Conservation (phyloP, 2,888 invertebrate species). For the Antitype chi region DNA sequence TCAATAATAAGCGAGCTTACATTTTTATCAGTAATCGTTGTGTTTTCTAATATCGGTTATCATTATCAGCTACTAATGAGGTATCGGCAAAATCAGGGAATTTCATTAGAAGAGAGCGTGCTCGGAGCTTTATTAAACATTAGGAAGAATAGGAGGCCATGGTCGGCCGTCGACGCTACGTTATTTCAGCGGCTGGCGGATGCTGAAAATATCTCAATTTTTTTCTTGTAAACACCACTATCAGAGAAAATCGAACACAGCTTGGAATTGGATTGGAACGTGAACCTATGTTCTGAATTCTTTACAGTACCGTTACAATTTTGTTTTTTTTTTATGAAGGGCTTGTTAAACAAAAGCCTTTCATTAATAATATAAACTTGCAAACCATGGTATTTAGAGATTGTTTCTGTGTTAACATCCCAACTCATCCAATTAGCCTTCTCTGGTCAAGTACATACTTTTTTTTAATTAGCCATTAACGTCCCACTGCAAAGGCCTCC, state of each 20-base stretch:
- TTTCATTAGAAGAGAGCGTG: conserved; percentile 25
- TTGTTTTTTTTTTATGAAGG: not conserved
- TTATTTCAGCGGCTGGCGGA: conserved; percentile 71
- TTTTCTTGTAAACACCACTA: conserved; percentile 57
- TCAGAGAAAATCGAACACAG: conserved; percentile 24
- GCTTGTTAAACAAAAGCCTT: not conserved
- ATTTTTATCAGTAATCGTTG: conserved; percentile 48
- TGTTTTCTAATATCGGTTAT: conserved; percentile 49
- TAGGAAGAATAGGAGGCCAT: conserved; percentile 76
- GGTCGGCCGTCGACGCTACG: conserved; percentile 73
- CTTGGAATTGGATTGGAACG: conserved; percentile 27
- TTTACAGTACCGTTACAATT: not conserved
- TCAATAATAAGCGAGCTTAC: conserved; percentile 15
- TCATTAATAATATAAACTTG: too few relatives aligned
- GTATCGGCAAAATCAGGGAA: conserved; percentile 28
- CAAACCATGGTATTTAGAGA: not conserved
- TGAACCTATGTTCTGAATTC: not conserved
- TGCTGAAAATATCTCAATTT: conserved; percentile 74
- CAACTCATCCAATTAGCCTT: too few relatives aligned
- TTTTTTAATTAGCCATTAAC: too few relatives aligned
- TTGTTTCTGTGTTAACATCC: not conserved
- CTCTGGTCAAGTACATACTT: not conserved
- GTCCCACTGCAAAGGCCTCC: too few relatives aligned
- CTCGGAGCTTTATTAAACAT: conserved; percentile 36
- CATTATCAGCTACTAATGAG: conserved; percentile 44